Percentiles rank a stretch among this genome's conserved stretches.
Conservation (phyloP, 2,113 vertebrate genomes). For the Xenotilapia leptura region DNA sequence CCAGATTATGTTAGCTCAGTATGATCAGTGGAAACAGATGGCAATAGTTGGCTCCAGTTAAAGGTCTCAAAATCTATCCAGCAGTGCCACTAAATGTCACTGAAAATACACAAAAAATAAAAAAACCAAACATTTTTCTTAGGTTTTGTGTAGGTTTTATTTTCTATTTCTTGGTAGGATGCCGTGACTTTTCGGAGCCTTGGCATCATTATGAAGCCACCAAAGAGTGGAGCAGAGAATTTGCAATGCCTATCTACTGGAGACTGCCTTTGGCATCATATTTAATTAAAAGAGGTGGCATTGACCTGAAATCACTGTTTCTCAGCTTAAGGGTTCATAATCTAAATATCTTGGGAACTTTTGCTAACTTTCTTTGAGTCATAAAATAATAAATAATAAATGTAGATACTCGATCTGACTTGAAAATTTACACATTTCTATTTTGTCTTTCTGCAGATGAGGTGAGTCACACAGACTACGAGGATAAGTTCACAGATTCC, state of each 20-base stretch:
- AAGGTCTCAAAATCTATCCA: background rate
- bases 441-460: constrained; percentile 69
- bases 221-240: background rate
- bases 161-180: background rate
- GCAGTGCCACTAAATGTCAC: background rate
- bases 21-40: background rate
- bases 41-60: background rate
- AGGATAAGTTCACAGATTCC: constrained; percentile 84
- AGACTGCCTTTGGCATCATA: background rate
- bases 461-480: constrained; percentile 85
- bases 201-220: background rate
- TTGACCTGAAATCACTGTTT: background rate
- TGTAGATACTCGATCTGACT: background rate
- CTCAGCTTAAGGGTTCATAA: background rate
- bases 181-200: background rate
- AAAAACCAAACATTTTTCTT: background rate
- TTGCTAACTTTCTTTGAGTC: background rate
- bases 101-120: background rate
- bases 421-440: background rate
- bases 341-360: background rate
- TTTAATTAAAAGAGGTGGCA: background rate
- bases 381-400: background rate
- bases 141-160: background rate
- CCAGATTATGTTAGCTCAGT: background rate
- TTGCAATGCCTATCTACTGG: background rate